phyloP scores from a whole-genome alignment of 2,113 vertebrate species.

The Calidris pugnax region DNA sequence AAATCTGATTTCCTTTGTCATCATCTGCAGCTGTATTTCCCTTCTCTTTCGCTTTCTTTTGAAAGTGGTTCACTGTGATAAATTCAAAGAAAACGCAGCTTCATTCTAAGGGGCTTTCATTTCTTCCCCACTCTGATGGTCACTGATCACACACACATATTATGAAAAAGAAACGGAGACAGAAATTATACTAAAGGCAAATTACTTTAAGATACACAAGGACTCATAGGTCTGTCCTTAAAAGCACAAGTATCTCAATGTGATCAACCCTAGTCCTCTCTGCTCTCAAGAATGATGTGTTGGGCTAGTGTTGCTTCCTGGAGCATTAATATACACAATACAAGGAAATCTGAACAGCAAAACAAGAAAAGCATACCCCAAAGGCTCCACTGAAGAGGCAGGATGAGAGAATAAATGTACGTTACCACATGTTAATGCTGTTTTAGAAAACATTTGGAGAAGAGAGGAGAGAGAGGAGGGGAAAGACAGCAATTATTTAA shows the following conservation, averaged over 20 bases:
- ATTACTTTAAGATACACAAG: not conserved
- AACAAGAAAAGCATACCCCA: not conserved
- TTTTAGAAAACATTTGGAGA: not conserved
- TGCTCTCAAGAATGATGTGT: not conserved
- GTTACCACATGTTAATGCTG: not conserved
- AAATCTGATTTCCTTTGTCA: conserved; percentile 2
- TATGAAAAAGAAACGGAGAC: not conserved
- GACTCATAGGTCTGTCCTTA: not conserved
- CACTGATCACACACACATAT: not conserved
- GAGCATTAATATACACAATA: not conserved
- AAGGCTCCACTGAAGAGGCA: not conserved
- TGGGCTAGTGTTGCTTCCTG: not conserved
- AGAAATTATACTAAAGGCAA: not conserved
- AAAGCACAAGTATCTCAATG: not conserved
- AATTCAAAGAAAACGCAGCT: not conserved
- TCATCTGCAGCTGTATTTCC: conserved; percentile 15
- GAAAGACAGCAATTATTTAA: not conserved
- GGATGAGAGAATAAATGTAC: not conserved
- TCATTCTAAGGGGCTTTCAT: not conserved
- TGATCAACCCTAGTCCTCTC: fast-evolving
- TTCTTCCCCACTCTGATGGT: not conserved
- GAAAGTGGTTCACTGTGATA: not conserved
- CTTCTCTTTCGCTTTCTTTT: not conserved
- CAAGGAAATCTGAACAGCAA: not conserved
- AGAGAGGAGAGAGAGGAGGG: not conserved